Evolutionary conservation across 2,797 vertebrate species (phyloP).

Genomic region (Siniperca undulata): DNA sequence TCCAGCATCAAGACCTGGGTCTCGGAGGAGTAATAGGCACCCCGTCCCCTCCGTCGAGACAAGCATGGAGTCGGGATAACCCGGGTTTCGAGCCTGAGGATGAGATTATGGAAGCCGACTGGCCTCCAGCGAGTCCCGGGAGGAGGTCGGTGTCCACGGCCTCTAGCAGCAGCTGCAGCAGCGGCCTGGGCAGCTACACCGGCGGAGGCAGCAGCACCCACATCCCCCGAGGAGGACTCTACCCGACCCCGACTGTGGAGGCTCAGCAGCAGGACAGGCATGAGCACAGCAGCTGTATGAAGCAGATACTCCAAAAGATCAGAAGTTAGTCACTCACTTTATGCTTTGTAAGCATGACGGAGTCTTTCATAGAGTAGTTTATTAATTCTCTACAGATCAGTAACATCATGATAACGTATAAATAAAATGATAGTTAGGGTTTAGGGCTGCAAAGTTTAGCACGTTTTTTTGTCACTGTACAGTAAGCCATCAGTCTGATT

Average conservation of each 20-base stretch:
- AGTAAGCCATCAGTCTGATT: not conserved
- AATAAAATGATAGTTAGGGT: not conserved
- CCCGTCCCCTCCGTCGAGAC: conserved; percentile 91
- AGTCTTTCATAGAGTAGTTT: no score
- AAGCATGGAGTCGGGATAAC: conserved; percentile 97
- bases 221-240: conserved; percentile 82
- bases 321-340: conserved; percentile 84
- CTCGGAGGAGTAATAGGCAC: conserved; percentile 79
- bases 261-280: conserved; percentile 75
- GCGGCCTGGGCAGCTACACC: conserved; percentile 81
- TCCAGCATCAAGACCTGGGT: conserved; percentile 85
- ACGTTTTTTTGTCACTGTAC: not conserved
- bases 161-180: conserved; percentile 84
- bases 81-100: conserved; percentile 95
- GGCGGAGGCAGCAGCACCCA: conserved; percentile 75
- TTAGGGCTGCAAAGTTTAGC: not conserved
- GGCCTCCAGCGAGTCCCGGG: conserved; percentile 90
- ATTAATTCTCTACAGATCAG: not conserved
- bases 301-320: conserved; percentile 89
- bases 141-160: conserved; percentile 85
- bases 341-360: not conserved
- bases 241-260: conserved; percentile 77
- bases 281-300: conserved; percentile 84
- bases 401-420: not conserved
- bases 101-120: conserved; percentile 92